Evolutionary conservation across 2,888 invertebrate genomes (phyloP).

Genomic region (Macrophya alboannulata): DNA sequence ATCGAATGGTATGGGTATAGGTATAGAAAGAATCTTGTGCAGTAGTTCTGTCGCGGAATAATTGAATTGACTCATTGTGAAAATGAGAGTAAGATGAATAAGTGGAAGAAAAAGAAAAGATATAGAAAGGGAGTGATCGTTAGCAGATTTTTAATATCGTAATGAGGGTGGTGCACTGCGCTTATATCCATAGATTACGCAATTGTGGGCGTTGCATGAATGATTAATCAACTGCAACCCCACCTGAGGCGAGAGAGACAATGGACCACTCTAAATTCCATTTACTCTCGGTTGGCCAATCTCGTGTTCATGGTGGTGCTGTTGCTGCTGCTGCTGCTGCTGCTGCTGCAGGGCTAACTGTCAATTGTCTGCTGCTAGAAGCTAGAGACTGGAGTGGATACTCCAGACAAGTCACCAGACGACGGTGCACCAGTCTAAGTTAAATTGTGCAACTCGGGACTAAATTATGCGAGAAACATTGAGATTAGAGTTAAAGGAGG

Average conservation of each 20-base stretch:
- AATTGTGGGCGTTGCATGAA: slow-evolving; percentile 24
- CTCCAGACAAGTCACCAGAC: slow-evolving; percentile 48
- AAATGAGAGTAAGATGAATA: not conserved
- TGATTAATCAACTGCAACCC: slow-evolving; percentile 50
- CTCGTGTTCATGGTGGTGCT: not conserved
- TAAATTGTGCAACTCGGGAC: slow-evolving; percentile 10
- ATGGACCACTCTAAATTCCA: slow-evolving; percentile 72
- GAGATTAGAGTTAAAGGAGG: not conserved
- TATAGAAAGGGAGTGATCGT: not conserved
- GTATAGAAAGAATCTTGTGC: not conserved
- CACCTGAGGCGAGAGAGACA: slow-evolving; percentile 65
- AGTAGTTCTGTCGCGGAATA: not conserved
- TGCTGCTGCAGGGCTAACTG: slow-evolving; percentile 46
- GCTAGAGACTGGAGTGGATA: not conserved
- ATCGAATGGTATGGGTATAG: not conserved
- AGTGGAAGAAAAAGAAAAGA: not conserved
- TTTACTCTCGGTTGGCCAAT: slow-evolving; percentile 66
- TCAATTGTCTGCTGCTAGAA: slow-evolving; percentile 31
- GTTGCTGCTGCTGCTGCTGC: not conserved
- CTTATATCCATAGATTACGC: slow-evolving; percentile 16
- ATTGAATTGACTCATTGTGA: not conserved
- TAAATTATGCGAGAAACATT: slow-evolving; percentile 5
- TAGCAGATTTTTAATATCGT: slow-evolving; percentile 11
- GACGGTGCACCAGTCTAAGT: not conserved
- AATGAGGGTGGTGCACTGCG: slow-evolving; percentile 8